A percentile compares a stretch with the other conserved stretches of the same genome.
Conservation (phyloP, 2,888 invertebrate species). For the Meta bourneti region DNA sequence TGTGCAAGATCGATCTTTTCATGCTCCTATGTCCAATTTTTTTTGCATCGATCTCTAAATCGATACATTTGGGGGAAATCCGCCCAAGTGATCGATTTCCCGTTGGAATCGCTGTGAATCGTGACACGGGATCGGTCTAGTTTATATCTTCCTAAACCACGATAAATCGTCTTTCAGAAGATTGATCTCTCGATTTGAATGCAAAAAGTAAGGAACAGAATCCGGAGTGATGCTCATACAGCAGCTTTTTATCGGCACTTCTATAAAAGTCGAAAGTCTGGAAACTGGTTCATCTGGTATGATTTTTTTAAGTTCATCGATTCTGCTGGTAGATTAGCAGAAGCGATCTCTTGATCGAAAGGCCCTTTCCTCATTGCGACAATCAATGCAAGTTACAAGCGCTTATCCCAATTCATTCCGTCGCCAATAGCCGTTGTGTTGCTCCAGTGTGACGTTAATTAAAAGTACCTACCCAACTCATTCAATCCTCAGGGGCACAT, state of each 20-base stretch:
- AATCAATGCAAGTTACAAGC: no score
- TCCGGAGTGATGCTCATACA: background rate
- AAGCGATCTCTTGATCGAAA: no score
- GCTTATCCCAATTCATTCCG: no score
- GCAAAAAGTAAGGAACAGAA: background rate
- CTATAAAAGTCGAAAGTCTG: background rate
- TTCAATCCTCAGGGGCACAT: no score
- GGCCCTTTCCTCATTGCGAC: no score
- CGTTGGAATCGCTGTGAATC: background rate
- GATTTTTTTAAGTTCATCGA: background rate
- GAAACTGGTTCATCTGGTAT: background rate
- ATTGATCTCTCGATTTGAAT: background rate
- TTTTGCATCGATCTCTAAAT: background rate
- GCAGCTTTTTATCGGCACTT: background rate
- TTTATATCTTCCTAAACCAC: background rate
- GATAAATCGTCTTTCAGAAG: background rate
- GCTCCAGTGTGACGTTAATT: no score
- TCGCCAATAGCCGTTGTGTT: no score
- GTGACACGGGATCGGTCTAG: background rate
- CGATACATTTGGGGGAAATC: background rate
- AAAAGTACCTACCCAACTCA: no score
- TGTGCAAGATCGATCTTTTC: no score
- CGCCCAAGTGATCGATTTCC: background rate
- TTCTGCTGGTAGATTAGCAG: background rate
- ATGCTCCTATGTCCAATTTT: background rate